Evolutionary conservation across 2,888 invertebrate species (phyloP).

Genomic region (Conomelus anceps): DNA sequence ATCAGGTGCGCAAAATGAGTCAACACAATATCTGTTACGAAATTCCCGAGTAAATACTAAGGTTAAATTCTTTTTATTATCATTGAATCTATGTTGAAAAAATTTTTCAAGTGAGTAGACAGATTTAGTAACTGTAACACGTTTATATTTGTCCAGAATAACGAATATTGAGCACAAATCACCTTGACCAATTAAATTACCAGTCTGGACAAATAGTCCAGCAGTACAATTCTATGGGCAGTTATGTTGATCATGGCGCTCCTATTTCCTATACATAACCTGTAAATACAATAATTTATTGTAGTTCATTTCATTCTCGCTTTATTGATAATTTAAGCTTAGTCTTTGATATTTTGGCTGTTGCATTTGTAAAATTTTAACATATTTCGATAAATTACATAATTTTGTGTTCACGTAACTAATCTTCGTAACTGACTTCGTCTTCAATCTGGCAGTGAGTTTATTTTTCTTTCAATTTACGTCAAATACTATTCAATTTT

Average conservation of each 20-base stretch:
- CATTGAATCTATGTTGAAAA: neutral
- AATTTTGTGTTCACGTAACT: neutral
- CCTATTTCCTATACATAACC: conserved; percentile 10
- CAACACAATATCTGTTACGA: neutral
- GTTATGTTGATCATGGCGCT: neutral
- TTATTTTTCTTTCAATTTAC: neutral
- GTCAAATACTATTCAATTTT: neutral
- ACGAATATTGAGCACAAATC: neutral
- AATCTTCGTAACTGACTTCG: neutral
- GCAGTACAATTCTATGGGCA: neutral
- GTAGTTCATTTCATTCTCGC: neutral
- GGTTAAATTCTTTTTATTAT: neutral
- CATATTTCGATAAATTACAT: neutral
- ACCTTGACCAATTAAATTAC: too few relatives aligned
- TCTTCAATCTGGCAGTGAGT: neutral
- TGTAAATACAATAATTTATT: neutral
- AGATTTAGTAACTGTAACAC: neutral
- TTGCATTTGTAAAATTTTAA: neutral
- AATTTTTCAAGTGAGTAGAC: neutral
- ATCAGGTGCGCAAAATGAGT: neutral
- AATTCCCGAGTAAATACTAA: neutral
- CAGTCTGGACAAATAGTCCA: neutral
- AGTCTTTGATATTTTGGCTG: neutral
- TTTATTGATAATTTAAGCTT: neutral
- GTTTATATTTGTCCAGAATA: neutral